Percentiles rank a stretch among this genome's conserved stretches.
Conservation (phyloP, 1,140 invertebrate species). For the Cotesia glomerata region DNA sequence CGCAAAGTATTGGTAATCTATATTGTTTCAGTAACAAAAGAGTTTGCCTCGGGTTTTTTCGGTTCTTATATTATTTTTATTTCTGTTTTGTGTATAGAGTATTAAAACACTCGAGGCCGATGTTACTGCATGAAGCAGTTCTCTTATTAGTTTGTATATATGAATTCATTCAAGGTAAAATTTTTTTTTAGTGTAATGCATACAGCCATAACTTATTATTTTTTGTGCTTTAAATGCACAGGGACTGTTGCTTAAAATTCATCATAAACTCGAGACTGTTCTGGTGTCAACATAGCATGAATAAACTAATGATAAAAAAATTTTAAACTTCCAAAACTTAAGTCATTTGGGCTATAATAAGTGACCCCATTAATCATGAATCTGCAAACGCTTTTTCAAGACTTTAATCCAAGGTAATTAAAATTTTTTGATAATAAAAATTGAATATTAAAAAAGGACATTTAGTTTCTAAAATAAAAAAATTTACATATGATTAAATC, state of each 20-base stretch:
- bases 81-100: not conserved
- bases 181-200: not conserved
- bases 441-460: no score
- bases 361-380: conserved; percentile 70
- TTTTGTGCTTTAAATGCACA: not conserved
- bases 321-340: conserved; percentile 8
- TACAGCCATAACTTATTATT: not conserved
- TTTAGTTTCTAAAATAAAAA: no score
- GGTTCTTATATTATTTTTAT: no score
- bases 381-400: conserved; percentile 87
- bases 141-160: no score
- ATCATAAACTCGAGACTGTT: not conserved
- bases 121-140: no score
- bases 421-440: not conserved
- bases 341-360: conserved; percentile 22
- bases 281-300: not conserved
- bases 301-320: not conserved
- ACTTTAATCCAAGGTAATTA: conserved; percentile 88
- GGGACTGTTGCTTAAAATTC: not conserved
- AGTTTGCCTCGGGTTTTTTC: no score
- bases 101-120: not conserved
- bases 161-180: not conserved
- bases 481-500: no score
- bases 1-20: no score
- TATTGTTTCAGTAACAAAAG: no score